Evolutionary conservation across 1,140 invertebrate genomes (phyloP).

Genomic region (Papilio polytes): DNA sequence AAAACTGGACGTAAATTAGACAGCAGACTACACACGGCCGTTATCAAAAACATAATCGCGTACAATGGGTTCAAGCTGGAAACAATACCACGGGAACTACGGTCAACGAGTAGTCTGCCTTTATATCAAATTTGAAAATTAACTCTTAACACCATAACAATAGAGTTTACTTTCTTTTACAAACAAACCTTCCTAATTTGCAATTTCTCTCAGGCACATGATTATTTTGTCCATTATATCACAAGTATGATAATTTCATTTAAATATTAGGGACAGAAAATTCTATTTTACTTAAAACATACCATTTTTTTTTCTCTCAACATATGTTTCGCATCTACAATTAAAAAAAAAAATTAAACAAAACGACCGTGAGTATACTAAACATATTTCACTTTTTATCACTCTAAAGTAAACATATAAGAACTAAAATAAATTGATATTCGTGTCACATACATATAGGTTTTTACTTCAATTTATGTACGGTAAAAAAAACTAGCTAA

Average conservation of each 20-base stretch:
- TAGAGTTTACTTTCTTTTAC: constrained; percentile 45
- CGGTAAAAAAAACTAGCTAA: constrained; percentile 32
- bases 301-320: background rate
- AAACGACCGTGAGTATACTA: background rate
- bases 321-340: background rate
- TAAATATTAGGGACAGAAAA: constrained; percentile 12
- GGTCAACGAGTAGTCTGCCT: constrained; percentile 44
- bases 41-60: constrained; percentile 66
- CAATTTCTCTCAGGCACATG: constrained; percentile 22
- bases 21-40: constrained; percentile 44
- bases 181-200: constrained; percentile 13
- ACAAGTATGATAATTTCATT: constrained; percentile 24
- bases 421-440: constrained; percentile 4
- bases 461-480: background rate
- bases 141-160: constrained; percentile 41
- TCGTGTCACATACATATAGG: constrained; percentile 4
- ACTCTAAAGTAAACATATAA: background rate
- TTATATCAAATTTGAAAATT: constrained; percentile 38
- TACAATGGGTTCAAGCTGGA: constrained; percentile 54
- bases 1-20: constrained; percentile 43
- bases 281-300: background rate
- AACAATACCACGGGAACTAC: constrained; percentile 76
- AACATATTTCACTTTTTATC: background rate
- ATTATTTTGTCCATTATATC: constrained; percentile 23
- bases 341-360: too few relatives aligned